These are phyloP conservation scores for Aspidapion aeneum DNA, from an alignment of 2,888 invertebrate species.

Conservation along the genomic window DNA sequence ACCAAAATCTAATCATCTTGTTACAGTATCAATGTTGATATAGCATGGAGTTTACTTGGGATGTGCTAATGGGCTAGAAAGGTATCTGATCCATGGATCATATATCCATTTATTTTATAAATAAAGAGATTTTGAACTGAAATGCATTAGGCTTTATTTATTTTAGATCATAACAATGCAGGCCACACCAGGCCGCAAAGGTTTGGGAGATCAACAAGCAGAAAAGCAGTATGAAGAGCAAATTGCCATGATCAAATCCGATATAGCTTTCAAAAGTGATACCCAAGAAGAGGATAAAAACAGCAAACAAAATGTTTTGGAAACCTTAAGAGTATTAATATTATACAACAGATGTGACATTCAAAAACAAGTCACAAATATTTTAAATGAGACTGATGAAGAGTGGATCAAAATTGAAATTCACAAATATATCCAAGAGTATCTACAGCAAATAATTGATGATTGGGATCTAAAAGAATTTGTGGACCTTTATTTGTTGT, in stretches of 20 bases:
- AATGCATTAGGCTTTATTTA: too few relatives aligned
- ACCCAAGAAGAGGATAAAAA: constrained; percentile 1
- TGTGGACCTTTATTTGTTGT: neutral
- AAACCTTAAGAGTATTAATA: constrained; percentile 10
- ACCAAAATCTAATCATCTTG: too few relatives aligned
- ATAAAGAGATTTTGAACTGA: too few relatives aligned
- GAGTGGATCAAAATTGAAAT: neutral
- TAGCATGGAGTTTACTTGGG: too few relatives aligned
- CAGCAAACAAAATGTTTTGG: neutral
- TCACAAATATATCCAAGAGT: neutral
- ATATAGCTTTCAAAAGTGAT: constrained; percentile 5
- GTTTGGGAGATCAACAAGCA: neutral
- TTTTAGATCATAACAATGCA: neutral
- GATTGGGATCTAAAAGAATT: neutral
- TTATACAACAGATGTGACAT: constrained; percentile 9
- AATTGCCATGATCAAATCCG: constrained; percentile 6
- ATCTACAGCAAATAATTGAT: neutral
- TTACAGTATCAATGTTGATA: too few relatives aligned
- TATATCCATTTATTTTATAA: too few relatives aligned
- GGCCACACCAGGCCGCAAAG: neutral
- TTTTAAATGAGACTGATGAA: constrained; percentile 4
- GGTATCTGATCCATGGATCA: too few relatives aligned
- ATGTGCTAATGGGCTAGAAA: too few relatives aligned
- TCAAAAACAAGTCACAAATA: constrained; percentile 8
- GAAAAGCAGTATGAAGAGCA: constrained; percentile 4